A percentile compares a stretch with the other conserved stretches of the same genome.
Conservation (phyloP, 1,140 invertebrate species). For the Whitmania pigra region DNA sequence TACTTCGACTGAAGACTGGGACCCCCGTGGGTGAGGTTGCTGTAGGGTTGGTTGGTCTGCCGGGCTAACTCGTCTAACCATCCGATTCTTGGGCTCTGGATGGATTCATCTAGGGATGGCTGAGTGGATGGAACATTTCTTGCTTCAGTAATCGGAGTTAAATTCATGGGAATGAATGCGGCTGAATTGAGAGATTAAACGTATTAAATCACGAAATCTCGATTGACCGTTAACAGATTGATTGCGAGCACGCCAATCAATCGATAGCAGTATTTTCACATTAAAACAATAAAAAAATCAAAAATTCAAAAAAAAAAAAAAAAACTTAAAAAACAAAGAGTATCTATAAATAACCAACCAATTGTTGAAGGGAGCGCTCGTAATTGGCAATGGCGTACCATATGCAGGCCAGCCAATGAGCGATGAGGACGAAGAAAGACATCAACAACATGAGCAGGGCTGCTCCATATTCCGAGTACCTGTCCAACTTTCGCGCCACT, state of each 20-base stretch:
- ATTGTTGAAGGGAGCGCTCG: constrained; percentile 50
- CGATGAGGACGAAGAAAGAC: constrained; percentile 95
- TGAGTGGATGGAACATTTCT: neutral
- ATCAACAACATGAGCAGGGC: constrained; percentile 89
- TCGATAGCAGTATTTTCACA: too few species aligned
- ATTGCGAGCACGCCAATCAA: too few species aligned
- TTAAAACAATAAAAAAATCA: too few species aligned
- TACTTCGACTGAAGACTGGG: constrained; percentile 51
- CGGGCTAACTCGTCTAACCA: constrained; percentile 79
- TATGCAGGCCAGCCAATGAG: constrained; percentile 97
- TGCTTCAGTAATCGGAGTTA: neutral
- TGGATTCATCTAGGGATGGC: neutral
- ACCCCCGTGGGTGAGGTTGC: constrained; percentile 34
- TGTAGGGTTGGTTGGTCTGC: constrained; percentile 37
- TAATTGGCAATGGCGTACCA: constrained; percentile 98
- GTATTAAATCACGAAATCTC: too few species aligned
- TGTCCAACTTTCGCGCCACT: constrained; percentile 91
- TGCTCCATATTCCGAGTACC: constrained; percentile 97
- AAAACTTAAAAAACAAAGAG: too few species aligned
- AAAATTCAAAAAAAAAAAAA: too few species aligned
- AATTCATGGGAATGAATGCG: too few species aligned
- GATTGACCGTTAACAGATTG: too few species aligned
- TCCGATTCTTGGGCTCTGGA: constrained; percentile 58
- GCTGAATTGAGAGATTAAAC: too few species aligned
- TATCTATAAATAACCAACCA: neutral